Evolutionary conservation across 2,113 vertebrate species (phyloP), one percentile per base, ranked within the genome.

Genomic region (Aldabrachelys gigantea): DNA sequence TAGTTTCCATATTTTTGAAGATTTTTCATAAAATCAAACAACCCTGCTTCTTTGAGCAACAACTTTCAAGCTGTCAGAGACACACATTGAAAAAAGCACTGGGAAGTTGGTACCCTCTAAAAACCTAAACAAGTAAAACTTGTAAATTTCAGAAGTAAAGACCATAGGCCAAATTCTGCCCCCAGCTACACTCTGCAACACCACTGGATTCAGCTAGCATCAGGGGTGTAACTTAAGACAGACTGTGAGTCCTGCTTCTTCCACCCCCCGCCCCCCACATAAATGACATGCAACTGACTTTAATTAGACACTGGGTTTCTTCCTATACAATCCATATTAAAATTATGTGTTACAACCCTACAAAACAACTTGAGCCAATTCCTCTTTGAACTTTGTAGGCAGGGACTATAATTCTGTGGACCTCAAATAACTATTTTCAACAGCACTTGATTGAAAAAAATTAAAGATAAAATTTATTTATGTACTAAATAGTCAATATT

Each of bases 1-100:
- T 2, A 79, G n/a, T 62, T 92, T 38, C 75, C 79, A 56, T 78
- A 89, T 89, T 96, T 69, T 97, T 89, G 56, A 89, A 24, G 65
- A 90, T 97, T 95, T 80, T 87, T 29, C 6, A 14, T 86, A 94
- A 93, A 90, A 41, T 50, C 49, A 10, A 69, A 85, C 76, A 85
- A 76, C 86, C 92, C 59, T 94, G 86, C 47, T 93, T 47, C 82
- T 80, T 65, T 79, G 87, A 96, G 69, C 27, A 90, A 59, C 65
- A 84, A 31, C 76, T 94, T 91, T 83, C 87, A 89, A 86, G 50
- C 56, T 79, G 52, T 82, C 78, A n/a, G 57, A 95, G 27, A 80
- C 16, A 81, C 4, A 82, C 3, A 41, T 11, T 13, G 83, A 9
- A 2, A 4, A 38, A 29, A 87, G 85, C 50, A 56, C 24, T 5